A percentile compares a stretch with the other conserved stretches of the same genome.
Evolutionary conservation across 2,113 vertebrate genomes (phyloP).

Genomic region (Larimichthys crocea): DNA sequence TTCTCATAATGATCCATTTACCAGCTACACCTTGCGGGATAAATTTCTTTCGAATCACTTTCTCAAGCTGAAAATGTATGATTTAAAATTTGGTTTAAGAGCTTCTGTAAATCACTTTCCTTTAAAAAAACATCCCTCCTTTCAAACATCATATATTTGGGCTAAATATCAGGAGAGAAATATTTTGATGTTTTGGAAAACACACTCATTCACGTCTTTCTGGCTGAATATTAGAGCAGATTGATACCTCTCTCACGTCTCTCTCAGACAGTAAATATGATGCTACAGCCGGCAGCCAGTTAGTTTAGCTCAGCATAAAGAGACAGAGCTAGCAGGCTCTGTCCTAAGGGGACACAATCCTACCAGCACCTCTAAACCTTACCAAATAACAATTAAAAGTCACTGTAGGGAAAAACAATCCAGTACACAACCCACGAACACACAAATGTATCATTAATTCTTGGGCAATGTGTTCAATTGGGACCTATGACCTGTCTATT

Average conservation of each 20-base stretch:
- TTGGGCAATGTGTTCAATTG: neutral
- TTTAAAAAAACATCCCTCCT: neutral
- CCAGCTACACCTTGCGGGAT: neutral
- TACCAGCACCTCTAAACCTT: neutral
- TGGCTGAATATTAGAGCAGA: neutral
- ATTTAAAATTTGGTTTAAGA: neutral
- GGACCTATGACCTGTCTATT: too few species aligned
- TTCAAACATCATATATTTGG: neutral
- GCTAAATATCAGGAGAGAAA: neutral
- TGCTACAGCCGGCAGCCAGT: neutral
- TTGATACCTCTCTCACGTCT: neutral
- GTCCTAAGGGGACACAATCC: neutral
- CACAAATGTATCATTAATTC: too few species aligned
- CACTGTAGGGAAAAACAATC: neutral
- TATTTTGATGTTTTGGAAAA: neutral
- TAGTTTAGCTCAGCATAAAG: neutral
- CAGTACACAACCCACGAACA: neutral
- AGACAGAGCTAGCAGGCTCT: neutral
- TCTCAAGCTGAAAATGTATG: neutral
- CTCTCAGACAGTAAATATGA: neutral
- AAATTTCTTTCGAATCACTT: neutral
- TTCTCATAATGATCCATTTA: neutral
- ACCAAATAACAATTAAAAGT: neutral
- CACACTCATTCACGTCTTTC: neutral
- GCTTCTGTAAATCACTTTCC: neutral